Percentiles rank a stretch among this genome's conserved stretches.
phyloP scores from a whole-genome alignment of 2,113 vertebrate genomes.

The Etia nguti region DNA sequence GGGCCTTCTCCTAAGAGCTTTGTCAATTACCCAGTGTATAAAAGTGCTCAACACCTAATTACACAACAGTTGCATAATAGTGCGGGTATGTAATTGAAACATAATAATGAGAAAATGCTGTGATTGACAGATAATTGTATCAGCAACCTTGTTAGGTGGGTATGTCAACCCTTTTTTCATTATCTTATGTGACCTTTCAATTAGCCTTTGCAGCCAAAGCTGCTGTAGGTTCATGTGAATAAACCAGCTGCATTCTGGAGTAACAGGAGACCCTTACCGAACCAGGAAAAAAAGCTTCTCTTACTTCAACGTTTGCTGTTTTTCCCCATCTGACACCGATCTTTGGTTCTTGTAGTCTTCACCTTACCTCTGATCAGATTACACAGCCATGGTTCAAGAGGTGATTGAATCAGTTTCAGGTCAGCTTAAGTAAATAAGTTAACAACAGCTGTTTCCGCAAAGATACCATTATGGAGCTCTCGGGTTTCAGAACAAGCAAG shows the following conservation, averaged over 20 bases:
- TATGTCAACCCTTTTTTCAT: neutral
- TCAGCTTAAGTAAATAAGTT: slow-evolving; percentile 27
- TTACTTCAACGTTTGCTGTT: neutral
- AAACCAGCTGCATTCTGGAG: neutral
- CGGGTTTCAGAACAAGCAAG: slow-evolving; percentile 12
- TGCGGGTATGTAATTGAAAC: slow-evolving; percentile 7
- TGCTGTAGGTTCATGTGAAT: neutral
- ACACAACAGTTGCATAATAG: slow-evolving; percentile 3
- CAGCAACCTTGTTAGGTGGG: neutral
- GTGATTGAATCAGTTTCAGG: slow-evolving; percentile 28
- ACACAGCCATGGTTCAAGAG: neutral
- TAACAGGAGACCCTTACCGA: neutral
- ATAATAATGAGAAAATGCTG: neutral
- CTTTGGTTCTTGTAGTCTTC: neutral
- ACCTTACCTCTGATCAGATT: neutral
- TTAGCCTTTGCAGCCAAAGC: neutral
- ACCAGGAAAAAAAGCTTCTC: neutral
- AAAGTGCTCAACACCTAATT: slow-evolving; percentile 29
- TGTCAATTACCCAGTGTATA: slow-evolving; percentile 10
- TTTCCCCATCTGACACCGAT: neutral
- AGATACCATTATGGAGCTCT: neutral
- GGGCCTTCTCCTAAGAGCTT: neutral
- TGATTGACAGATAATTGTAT: slow-evolving; percentile 23
- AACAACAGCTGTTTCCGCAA: slow-evolving; percentile 14
- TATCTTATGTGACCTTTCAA: neutral